Conservation (phyloP, 2,113 vertebrate genomes). For the Raja brachyura region DNA sequence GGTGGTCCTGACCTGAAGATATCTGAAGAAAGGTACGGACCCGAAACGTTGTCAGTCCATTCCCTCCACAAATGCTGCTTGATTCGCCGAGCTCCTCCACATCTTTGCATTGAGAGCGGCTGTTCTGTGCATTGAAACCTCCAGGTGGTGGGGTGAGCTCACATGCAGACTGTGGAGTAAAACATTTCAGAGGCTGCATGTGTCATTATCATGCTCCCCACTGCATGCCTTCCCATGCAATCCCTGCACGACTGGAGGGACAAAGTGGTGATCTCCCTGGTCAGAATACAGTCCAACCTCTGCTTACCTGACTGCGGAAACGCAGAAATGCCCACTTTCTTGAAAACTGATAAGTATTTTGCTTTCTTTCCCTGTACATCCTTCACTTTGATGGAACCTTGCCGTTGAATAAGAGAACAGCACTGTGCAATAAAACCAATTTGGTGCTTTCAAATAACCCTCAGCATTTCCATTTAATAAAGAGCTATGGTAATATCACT, state of each 20-base stretch:
- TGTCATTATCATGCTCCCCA: neutral
- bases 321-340: neutral
- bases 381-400: neutral
- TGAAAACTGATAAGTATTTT: neutral
- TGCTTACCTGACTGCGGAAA: neutral
- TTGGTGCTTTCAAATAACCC: neutral
- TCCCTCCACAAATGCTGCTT: too few species aligned
- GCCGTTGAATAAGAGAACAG: neutral
- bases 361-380: neutral
- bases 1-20: too few species aligned
- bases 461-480: neutral
- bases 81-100: neutral
- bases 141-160: neutral
- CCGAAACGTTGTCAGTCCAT: too few species aligned
- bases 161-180: neutral
- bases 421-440: neutral
- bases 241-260: too few species aligned
- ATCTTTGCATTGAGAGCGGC: neutral
- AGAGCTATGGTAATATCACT: neutral
- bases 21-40: too few species aligned
- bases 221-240: too few species aligned
- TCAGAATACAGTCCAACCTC: neutral
- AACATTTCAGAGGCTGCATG: neutral
- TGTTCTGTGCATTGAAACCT: neutral
- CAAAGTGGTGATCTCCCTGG: too few species aligned